Percentiles rank a stretch among this genome's conserved stretches.
Evolutionary conservation across 2,797 vertebrate species (phyloP).

Genomic region (Falco naumanni): DNA sequence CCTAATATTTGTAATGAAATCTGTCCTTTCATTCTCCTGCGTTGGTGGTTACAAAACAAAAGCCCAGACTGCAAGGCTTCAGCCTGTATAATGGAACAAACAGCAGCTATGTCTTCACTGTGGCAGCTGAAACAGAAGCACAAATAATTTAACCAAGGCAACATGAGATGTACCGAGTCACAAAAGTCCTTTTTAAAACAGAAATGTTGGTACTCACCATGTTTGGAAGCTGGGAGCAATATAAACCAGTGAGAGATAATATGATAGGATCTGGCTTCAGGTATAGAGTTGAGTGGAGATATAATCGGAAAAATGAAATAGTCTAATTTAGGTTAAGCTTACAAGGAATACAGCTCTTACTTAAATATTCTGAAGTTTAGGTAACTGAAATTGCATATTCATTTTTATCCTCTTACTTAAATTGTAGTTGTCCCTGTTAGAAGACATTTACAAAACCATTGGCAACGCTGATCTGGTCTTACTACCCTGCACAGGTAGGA

Average conservation of each 20-base stretch:
- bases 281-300: not conserved
- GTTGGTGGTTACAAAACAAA: conserved; percentile 49
- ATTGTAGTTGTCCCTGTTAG: not conserved
- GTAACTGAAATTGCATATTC: not conserved
- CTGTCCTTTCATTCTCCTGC: not conserved
- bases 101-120: not conserved
- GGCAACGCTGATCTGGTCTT: not conserved
- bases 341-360: not conserved
- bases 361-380: not conserved
- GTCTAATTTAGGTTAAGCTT: not conserved
- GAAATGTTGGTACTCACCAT: not conserved
- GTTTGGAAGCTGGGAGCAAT: not conserved
- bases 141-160: conserved; percentile 21
- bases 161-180: not conserved
- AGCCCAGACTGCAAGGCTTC: conserved; percentile 33
- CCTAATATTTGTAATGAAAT: conserved; percentile 55
- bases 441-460: not conserved
- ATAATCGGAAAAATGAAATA: not conserved
- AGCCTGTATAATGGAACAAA: not conserved
- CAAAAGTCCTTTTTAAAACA: not conserved
- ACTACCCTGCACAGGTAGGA: not conserved
- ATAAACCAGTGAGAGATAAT: not conserved
- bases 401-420: not conserved
- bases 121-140: conserved; percentile 24
- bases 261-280: not conserved